These are phyloP conservation scores for Solea senegalensis DNA, from an alignment of 2,113 vertebrate genomes.

Conservation along the genomic window DNA sequence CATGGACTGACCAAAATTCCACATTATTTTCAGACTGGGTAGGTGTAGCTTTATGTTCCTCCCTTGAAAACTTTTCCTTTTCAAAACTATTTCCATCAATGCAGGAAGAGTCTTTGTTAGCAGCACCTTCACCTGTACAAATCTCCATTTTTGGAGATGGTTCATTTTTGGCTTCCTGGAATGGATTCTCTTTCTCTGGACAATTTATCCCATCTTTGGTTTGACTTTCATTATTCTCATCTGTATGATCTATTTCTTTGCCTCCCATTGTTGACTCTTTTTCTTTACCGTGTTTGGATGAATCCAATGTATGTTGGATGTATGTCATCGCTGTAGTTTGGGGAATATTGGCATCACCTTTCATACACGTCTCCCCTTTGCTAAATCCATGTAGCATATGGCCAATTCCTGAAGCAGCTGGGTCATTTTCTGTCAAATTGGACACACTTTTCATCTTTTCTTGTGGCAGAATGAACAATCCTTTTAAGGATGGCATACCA, in stretches of 20 bases:
- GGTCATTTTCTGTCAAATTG: conserved; percentile 16
- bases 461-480: conserved; percentile 24
- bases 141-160: not conserved
- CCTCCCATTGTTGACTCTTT: conserved; percentile 10
- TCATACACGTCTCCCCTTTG: not conserved
- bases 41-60: conserved; percentile 19
- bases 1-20: not conserved
- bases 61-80: conserved; percentile 7
- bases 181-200: conserved; percentile 7
- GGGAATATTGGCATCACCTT: conserved; percentile 10
- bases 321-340: not conserved
- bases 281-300: not conserved
- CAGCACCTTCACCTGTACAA: not conserved
- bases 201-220: conserved; percentile 15
- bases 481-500: conserved; percentile 26
- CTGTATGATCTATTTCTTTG: conserved; percentile 2
- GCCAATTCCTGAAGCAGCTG: not conserved
- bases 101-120: not conserved
- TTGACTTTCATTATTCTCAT: conserved; percentile 12
- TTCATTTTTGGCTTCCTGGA: conserved; percentile 2
- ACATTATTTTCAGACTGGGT: conserved; percentile 2
- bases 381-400: conserved; percentile 4
- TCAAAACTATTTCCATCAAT: conserved; percentile 17
- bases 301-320: not conserved
- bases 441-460: conserved; percentile 27